Evolutionary conservation across 2,888 invertebrate genomes (phyloP), one percentile per base, ranked within the genome.

Genomic region (Limnephilus rhombicus): DNA sequence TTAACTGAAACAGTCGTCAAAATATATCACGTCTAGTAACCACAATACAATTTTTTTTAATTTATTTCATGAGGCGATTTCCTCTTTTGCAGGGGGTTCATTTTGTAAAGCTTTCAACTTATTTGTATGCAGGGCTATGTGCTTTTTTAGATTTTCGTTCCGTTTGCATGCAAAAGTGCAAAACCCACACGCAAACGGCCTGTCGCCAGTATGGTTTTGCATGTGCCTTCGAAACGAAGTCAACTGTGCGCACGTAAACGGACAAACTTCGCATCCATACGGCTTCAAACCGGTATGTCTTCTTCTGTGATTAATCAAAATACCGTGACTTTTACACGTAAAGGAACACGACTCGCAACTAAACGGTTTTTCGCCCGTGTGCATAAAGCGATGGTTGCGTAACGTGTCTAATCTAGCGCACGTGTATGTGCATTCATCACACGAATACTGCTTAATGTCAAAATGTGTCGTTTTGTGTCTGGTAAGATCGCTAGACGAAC

Each of bases 261-360:
- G 81, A n/a, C 90, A 90, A 68, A 90, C 68, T 34, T 85, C 34
- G 83, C 90, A 90, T 18, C 90, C 90, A n/a, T 90, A 90, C 49
- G 90, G 90, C 68, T 49, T 83, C 83, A 85, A 68, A 12, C 85
- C 85, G 15, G 85, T 53, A 37, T 90, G 90, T 37, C 31, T 90
- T 24, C 90, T 31, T 68, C 53, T 83, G 24, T 90, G 90, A n/a
- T 83, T 90, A 7, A 83, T 68, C 90, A 90, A 37, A 34, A 85
- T 85, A n/a, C 90, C 85, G 37, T 68, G 68, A 85, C 82, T 90
- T n/a, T 90, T 90, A 34, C 90, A 90, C 24, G 37, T 68, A 37
- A 85, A 90, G 13, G 85, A 49, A 68, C 90, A 90, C 5, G 37
- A 49, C 37, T 83, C 83, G 85, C 90, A 90, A 31, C 83, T 82